These are phyloP conservation scores for Scaptomyza flava DNA, from an alignment of 2,888 invertebrate genomes.

Conservation along the genomic window DNA sequence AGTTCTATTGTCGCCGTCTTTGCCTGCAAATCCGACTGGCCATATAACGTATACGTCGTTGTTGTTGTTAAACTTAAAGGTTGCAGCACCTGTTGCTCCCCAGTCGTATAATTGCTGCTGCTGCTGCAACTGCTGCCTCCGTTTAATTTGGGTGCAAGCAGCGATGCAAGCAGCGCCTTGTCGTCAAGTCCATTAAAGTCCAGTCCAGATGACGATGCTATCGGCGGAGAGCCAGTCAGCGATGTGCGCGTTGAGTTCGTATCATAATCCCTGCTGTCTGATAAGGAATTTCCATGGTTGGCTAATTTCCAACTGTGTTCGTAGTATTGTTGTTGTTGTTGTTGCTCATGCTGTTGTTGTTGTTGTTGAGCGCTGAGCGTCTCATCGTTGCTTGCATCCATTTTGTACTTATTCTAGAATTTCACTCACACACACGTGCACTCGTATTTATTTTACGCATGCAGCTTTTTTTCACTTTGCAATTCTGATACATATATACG, in stretches of 20 bases:
- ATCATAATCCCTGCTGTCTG: slow-evolving; percentile 77
- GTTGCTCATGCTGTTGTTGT: slow-evolving; percentile 26
- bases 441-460: slow-evolving; percentile 41
- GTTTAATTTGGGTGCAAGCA: slow-evolving; percentile 60
- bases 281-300: slow-evolving; percentile 70
- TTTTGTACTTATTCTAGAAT: slow-evolving; percentile 58
- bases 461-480: slow-evolving; percentile 64
- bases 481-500: slow-evolving; percentile 47
- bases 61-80: slow-evolving; percentile 74
- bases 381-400: slow-evolving; percentile 59
- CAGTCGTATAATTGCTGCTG: slow-evolving; percentile 49
- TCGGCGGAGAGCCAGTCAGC: slow-evolving; percentile 65
- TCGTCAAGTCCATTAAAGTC: slow-evolving; percentile 60
- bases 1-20: slow-evolving; percentile 30
- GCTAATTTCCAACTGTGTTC: slow-evolving; percentile 56
- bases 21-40: slow-evolving; percentile 35
- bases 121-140: slow-evolving; percentile 23
- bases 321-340: slow-evolving; percentile 44
- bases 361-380: slow-evolving; percentile 19
- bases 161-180: slow-evolving; percentile 58
- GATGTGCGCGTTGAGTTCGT: slow-evolving; percentile 73
- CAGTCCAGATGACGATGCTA: slow-evolving; percentile 52
- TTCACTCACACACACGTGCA: slow-evolving; percentile 46
- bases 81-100: slow-evolving; percentile 82
- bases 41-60: slow-evolving; percentile 56